Percentiles rank a stretch among this genome's conserved stretches.
phyloP scores from a whole-genome alignment of 2,888 invertebrate species.

The Resseliella maxima region DNA sequence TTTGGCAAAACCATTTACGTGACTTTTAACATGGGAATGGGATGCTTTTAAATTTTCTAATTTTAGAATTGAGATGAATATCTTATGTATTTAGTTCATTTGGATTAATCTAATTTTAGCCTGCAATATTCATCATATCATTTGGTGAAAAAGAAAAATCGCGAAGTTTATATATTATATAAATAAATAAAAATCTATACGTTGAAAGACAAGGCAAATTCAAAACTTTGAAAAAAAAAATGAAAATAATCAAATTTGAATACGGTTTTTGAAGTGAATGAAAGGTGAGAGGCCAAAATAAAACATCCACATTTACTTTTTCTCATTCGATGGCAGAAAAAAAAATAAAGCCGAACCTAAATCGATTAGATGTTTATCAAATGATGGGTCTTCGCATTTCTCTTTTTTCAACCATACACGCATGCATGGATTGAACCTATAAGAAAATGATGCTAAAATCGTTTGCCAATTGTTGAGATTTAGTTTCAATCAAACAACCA shows the following conservation, averaged over 20 bases:
- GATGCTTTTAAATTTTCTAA: too few relatives aligned
- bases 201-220: not conserved
- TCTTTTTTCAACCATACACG: not conserved
- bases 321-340: too few relatives aligned
- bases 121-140: not conserved
- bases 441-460: too few relatives aligned
- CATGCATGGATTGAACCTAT: not conserved
- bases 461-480: too few relatives aligned
- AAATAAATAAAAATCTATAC: not conserved
- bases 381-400: not conserved
- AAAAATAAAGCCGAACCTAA: not conserved
- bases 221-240: too few relatives aligned
- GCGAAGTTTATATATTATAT: not conserved
- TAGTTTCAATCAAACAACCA: too few relatives aligned
- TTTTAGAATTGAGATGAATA: too few relatives aligned
- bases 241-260: not conserved
- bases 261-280: not conserved
- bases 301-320: not conserved
- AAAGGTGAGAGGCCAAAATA: not conserved
- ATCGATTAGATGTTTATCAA: not conserved
- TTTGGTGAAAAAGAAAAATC: not conserved
- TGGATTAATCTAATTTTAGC: too few relatives aligned
- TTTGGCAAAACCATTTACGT: not conserved
- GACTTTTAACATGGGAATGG: not conserved
- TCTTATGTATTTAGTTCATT: too few relatives aligned